Evolutionary conservation across 2,797 vertebrate genomes (phyloP), one percentile per base, ranked within the genome.

Genomic region (Bradypodion ventrale): DNA sequence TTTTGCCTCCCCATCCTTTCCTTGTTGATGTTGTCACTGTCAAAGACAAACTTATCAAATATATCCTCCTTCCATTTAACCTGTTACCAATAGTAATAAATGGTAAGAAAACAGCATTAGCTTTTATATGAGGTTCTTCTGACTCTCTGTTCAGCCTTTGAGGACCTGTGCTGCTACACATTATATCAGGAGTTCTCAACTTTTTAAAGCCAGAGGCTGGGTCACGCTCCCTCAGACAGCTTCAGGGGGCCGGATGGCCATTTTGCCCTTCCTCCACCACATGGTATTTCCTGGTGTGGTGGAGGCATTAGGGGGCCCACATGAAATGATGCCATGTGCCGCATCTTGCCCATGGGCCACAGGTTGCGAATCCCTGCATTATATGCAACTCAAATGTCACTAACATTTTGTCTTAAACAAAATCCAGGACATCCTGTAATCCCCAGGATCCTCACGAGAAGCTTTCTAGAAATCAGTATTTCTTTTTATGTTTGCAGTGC

Each of bases 391-490:
- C 63, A 74, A 82, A 62, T 63, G 59, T 40, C 40, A 46, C 49
- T 46, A 42, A 42, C 25, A 76, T 25, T 27, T 40, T 59, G 35
- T 21, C 63, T 69, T 68, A 75, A 75, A 68, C 62, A 75, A 83
- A 75, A 52, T 62, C 44, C 40, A 49, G 46, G 44, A 56, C 40
- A 73, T 82, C 62, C 65, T 90, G 87, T 91, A 92, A 92, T 94
- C 91, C 87, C 83, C 84, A 93, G 69, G 85, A 88, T 89, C 83
- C 89, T 25, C 89, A 75, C 29, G 88, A 84, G 76, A 76, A 81
- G 92, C 93, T 93, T 89, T 91, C 86, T 87, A 87, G 91, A 89
- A 84, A 83, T 85, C 76, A 74, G 75, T 83, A 90, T 86, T 87
- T 78, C 80, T 84, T 90, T 62, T 78, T 91, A 72, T 90, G 91